Percentiles rank a stretch among this genome's conserved stretches.
These are phyloP conservation scores for Caenorhabditis macrosperma DNA, from an alignment of 2,888 invertebrate species.

Conservation along the genomic window DNA sequence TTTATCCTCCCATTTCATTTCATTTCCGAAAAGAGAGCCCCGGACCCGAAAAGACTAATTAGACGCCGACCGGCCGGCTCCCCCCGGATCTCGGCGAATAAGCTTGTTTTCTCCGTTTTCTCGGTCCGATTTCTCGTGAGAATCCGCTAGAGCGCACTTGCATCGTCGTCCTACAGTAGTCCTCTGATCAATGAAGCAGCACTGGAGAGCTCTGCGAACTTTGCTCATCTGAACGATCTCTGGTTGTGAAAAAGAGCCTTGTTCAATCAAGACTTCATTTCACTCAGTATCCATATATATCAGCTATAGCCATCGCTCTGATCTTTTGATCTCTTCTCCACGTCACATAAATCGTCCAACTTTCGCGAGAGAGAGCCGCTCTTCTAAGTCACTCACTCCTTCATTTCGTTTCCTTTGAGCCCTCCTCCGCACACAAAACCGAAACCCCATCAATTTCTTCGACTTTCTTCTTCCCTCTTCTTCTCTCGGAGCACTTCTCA, in stretches of 20 bases:
- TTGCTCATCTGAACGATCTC: too few species aligned
- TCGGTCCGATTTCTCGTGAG: neutral
- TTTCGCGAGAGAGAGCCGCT: neutral
- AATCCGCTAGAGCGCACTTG: neutral
- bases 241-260: too few species aligned
- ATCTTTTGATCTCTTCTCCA: neutral
- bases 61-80: too few species aligned
- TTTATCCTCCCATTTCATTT: neutral
- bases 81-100: constrained; percentile 9
- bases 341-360: neutral
- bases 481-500: constrained; percentile 1
- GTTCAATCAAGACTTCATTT: too few species aligned
- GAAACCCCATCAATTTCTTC: constrained; percentile 1
- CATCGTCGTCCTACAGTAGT: neutral
- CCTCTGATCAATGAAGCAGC: too few species aligned
- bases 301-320: neutral
- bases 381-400: neutral
- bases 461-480: constrained; percentile 1
- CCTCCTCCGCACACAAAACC: neutral
- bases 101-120: constrained; percentile 21
- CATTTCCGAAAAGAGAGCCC: neutral
- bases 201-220: too few species aligned
- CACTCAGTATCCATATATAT: too few species aligned
- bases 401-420: neutral
- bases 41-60: neutral